Evolutionary conservation across 2,888 invertebrate genomes (phyloP).

Genomic region (Parnassius orleans): DNA sequence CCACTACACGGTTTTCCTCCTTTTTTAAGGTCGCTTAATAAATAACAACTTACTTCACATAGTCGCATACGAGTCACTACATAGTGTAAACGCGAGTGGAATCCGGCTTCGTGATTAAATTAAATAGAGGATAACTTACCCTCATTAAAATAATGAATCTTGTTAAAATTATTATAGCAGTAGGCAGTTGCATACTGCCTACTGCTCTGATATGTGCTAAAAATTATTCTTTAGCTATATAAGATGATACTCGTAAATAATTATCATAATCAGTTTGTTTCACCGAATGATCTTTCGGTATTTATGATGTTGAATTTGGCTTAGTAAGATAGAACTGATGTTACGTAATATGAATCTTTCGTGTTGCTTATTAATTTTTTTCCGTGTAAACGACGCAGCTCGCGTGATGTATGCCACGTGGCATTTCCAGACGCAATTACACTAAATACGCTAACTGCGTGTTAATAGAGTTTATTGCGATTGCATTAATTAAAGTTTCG

Average conservation of each 20-base stretch:
- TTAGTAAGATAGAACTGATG: no score
- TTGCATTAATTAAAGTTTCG: slow-evolving; percentile 8
- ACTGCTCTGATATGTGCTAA: no score
- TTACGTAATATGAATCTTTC: no score
- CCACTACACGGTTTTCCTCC: no score
- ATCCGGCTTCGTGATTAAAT: slow-evolving; percentile 11
- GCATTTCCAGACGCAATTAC: slow-evolving; percentile 11
- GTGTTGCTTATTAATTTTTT: not conserved
- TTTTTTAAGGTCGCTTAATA: no score
- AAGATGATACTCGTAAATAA: no score
- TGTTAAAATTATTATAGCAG: slow-evolving; percentile 12
- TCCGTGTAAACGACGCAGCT: not conserved
- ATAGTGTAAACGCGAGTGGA: not conserved
- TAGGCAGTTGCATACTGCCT: not conserved
- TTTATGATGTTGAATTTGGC: no score
- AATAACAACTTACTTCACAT: no score
- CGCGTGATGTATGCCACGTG: slow-evolving; percentile 24
- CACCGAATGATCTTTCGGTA: no score
- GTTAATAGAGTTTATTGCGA: not conserved
- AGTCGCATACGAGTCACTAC: no score
- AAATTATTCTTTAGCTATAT: no score
- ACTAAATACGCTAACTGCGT: slow-evolving; percentile 16
- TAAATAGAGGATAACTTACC: slow-evolving; percentile 18
- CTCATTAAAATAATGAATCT: slow-evolving; percentile 19
- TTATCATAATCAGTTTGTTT: no score